These are phyloP conservation scores for Nothobranchius furzeri DNA, from an alignment of 2,113 vertebrate genomes.

Conservation along the genomic window DNA sequence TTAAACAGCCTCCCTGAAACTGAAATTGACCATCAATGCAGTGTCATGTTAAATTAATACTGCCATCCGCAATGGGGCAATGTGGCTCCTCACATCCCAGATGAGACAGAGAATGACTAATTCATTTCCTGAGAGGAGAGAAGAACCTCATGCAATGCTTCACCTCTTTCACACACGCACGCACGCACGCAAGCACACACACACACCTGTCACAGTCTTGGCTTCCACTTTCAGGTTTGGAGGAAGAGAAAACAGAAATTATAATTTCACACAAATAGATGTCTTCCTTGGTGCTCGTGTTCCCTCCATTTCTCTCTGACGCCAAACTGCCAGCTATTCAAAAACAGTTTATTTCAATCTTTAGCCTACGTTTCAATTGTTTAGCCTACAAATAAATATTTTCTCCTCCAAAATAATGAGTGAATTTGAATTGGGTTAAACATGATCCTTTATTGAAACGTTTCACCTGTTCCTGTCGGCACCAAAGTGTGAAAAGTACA, in stretches of 20 bases:
- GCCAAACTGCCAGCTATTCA: background rate
- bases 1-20: slow-evolving; percentile 89
- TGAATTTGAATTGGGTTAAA: slow-evolving; percentile 10
- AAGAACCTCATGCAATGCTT: slow-evolving; percentile 57
- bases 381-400: background rate
- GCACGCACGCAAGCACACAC: slow-evolving; percentile 17
- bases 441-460: slow-evolving; percentile 2
- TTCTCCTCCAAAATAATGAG: background rate
- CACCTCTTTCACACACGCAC: slow-evolving; percentile 12
- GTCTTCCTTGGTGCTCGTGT: background rate
- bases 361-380: slow-evolving; percentile 6
- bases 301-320: background rate
- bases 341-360: background rate
- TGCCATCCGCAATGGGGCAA: slow-evolving; percentile 76
- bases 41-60: slow-evolving; percentile 85
- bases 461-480: slow-evolving; percentile 2
- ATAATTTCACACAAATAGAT: slow-evolving; percentile 20
- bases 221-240: slow-evolving; percentile 18
- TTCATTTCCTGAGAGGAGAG: slow-evolving; percentile 75
- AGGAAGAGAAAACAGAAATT: slow-evolving; percentile 20
- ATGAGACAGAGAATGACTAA: slow-evolving; percentile 78
- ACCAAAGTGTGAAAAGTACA: slow-evolving; percentile 7
- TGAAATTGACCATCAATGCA: slow-evolving; percentile 86
- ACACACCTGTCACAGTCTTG: slow-evolving; percentile 10
- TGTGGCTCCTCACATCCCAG: slow-evolving; percentile 72